Conservation (phyloP, 2,888 invertebrate genomes). For the Maniola hyperantus region DNA sequence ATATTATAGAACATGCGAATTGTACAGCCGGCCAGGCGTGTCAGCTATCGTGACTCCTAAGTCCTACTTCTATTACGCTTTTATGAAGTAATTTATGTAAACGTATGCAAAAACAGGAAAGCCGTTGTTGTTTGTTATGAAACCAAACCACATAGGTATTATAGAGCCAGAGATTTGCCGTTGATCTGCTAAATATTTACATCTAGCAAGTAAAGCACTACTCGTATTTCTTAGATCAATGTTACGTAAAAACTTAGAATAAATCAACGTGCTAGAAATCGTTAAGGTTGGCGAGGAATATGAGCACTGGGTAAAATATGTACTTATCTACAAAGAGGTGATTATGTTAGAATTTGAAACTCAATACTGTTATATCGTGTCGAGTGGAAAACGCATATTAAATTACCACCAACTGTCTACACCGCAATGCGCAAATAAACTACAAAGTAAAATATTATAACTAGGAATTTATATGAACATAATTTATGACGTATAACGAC, state of each 20-base stretch:
- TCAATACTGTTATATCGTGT: conserved; percentile 32
- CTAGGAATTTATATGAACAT: background rate
- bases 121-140: conserved; percentile 25
- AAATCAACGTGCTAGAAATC: conserved; percentile 9
- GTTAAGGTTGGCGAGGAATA: conserved; percentile 9
- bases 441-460: conserved; percentile 19
- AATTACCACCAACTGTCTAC: conserved; percentile 30
- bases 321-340: conserved; percentile 26
- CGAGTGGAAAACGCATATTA: conserved; percentile 32
- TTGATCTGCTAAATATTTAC: conserved; percentile 7
- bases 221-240: conserved; percentile 1
- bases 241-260: background rate
- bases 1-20: conserved; percentile 57
- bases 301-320: conserved; percentile 17
- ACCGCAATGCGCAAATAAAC: conserved; percentile 36
- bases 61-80: conserved; percentile 49
- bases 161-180: conserved; percentile 1
- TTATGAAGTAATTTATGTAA: conserved; percentile 51
- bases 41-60: conserved; percentile 66
- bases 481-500: background rate
- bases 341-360: conserved; percentile 33
- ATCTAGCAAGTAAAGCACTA: background rate
- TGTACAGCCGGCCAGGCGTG: conserved; percentile 58
- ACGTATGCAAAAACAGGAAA: conserved; percentile 40
- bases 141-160: conserved; percentile 21